A percentile compares a stretch with the other conserved stretches of the same genome.
phyloP scores from a whole-genome alignment of 2,888 invertebrate genomes.

The Lepidochrysops patricia region DNA sequence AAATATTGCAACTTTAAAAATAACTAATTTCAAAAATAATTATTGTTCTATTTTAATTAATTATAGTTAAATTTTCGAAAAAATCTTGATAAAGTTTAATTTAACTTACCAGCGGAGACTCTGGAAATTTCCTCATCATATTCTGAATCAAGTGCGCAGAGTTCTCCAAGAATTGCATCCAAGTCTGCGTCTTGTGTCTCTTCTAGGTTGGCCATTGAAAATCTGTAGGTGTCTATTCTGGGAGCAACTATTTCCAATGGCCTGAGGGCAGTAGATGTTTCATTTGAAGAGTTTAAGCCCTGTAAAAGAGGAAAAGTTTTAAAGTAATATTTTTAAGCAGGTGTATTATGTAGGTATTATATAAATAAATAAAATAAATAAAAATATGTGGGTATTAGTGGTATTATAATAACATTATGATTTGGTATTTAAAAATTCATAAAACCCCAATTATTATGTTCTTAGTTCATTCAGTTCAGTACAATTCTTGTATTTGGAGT shows the following conservation, averaged over 20 bases:
- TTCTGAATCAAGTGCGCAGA: constrained; percentile 90
- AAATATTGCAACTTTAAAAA: no score
- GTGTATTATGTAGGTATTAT: no score
- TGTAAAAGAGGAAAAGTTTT: constrained; percentile 61
- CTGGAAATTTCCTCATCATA: constrained; percentile 74
- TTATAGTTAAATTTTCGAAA: neutral
- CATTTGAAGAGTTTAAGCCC: constrained; percentile 77
- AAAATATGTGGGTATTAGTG: no score
- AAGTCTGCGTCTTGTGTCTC: constrained; percentile 97
- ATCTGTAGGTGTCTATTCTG: constrained; percentile 90
- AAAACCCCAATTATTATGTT: no score
- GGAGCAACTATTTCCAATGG: constrained; percentile 86
- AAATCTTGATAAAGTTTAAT: neutral
- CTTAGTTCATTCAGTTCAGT: no score
- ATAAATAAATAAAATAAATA: no score
- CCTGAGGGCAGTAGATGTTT: constrained; percentile 72
- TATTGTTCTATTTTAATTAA: no score
- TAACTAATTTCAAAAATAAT: no score
- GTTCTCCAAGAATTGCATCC: constrained; percentile 96
- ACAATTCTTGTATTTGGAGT: no score
- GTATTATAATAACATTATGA: no score
- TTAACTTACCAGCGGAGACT: constrained; percentile 50
- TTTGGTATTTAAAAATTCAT: no score
- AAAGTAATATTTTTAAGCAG: no score
- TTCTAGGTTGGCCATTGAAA: constrained; percentile 96